Evolutionary conservation across 2,797 vertebrate genomes (phyloP).

Genomic region (Potorous gilbertii): DNA sequence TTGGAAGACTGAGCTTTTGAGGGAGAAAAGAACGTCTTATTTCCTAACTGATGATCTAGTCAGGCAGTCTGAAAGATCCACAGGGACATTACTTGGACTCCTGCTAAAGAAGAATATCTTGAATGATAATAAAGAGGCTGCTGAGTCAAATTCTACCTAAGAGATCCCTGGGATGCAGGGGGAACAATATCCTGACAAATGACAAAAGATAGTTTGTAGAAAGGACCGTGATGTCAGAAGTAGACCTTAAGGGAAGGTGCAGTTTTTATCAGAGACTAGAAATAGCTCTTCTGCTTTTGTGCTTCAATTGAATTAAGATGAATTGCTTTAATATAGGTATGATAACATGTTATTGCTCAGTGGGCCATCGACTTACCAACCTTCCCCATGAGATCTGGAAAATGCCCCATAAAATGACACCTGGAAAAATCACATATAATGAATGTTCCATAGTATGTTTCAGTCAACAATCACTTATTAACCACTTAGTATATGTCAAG

Average conservation of each 20-base stretch:
- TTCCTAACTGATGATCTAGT: background rate
- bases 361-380: background rate
- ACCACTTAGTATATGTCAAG: background rate
- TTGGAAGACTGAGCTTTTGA: background rate
- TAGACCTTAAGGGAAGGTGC: background rate
- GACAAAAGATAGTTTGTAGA: background rate
- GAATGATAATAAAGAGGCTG: background rate
- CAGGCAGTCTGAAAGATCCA: background rate
- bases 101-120: background rate
- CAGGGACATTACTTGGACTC: background rate
- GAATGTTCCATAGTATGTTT: background rate
- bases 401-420: background rate
- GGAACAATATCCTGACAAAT: background rate
- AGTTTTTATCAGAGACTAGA: background rate
- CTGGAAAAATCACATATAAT: background rate
- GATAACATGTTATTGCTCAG: background rate
- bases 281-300: background rate
- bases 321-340: background rate
- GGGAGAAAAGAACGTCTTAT: background rate
- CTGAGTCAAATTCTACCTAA: background rate
- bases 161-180: background rate
- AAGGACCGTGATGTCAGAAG: background rate
- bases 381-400: background rate
- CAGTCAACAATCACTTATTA: background rate
- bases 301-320: background rate